These are phyloP conservation scores for Python bivittatus DNA, from an alignment of 2,113 vertebrate genomes.

Conservation along the genomic window DNA sequence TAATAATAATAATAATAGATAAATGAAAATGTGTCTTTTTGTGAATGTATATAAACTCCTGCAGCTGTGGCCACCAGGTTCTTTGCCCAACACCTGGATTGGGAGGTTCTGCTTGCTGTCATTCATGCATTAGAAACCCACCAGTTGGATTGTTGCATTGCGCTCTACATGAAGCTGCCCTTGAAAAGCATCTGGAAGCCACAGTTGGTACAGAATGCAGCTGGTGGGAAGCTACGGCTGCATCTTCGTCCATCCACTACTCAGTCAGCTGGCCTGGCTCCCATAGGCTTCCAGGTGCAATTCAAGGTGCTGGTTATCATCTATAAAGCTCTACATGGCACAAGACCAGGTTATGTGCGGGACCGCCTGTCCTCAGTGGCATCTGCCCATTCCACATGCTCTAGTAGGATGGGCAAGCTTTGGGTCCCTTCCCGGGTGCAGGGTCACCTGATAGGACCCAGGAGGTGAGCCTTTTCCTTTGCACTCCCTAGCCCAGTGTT, in stretches of 20 bases:
- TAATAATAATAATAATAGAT: background rate
- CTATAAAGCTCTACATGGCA: background rate
- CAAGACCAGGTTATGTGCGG: background rate
- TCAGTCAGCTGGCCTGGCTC: background rate
- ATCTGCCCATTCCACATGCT: background rate
- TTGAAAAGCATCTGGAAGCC: background rate
- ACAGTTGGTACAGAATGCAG: background rate
- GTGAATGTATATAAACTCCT: background rate
- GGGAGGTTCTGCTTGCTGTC: background rate
- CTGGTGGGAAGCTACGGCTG: background rate
- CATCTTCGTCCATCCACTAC: background rate
- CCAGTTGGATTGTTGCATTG: background rate
- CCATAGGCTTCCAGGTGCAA: background rate
- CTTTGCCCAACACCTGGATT: background rate
- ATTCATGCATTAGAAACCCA: background rate
- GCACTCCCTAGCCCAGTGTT: too few relatives aligned
- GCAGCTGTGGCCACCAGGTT: background rate
- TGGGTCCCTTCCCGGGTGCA: background rate
- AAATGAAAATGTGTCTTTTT: background rate
- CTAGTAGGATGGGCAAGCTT: background rate
- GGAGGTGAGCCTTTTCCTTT: background rate
- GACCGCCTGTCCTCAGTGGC: background rate
- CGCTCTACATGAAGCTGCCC: background rate
- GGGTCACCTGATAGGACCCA: background rate
- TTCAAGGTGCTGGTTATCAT: background rate